Conservation (phyloP, 2,797 vertebrate species). For the Enteromius radiatus region DNA sequence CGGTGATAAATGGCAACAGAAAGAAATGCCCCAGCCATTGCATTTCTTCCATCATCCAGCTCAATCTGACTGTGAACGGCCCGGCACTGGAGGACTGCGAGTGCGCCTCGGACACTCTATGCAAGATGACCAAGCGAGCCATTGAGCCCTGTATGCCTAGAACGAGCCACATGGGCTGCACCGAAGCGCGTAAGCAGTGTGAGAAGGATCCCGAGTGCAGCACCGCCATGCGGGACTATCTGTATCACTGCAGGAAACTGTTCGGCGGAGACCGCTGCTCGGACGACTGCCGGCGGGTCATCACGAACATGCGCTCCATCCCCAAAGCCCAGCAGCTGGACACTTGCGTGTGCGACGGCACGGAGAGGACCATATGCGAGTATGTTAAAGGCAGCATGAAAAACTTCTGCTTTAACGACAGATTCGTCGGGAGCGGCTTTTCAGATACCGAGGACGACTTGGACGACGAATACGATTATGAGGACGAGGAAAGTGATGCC, state of each 20-base stretch:
- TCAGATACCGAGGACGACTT: slow-evolving; percentile 70
- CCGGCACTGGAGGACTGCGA: slow-evolving; percentile 92
- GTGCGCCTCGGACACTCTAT: slow-evolving; percentile 84
- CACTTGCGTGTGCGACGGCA: slow-evolving; percentile 92
- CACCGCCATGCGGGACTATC: slow-evolving; percentile 84
- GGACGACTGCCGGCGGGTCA: slow-evolving; percentile 86
- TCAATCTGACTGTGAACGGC: slow-evolving; percentile 88
- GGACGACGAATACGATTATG: slow-evolving; percentile 73
- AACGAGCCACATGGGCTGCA: slow-evolving; percentile 89
- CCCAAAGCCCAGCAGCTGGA: slow-evolving; percentile 92
- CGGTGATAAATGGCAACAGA: slow-evolving; percentile 78
- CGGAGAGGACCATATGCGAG: slow-evolving; percentile 93
- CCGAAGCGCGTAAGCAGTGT: slow-evolving; percentile 89
- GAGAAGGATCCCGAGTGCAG: slow-evolving; percentile 87
- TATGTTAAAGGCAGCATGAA: slow-evolving; percentile 93
- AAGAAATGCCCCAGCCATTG: slow-evolving; percentile 92
- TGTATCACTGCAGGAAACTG: slow-evolving; percentile 90
- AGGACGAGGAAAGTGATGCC: slow-evolving; percentile 56
- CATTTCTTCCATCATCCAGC: slow-evolving; percentile 93
- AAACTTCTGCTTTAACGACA: slow-evolving; percentile 87
- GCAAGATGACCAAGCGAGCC: slow-evolving; percentile 85
- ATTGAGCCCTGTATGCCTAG: slow-evolving; percentile 94
- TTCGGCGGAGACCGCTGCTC: slow-evolving; percentile 92
- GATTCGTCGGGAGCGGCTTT: slow-evolving; percentile 75
- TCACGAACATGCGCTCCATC: slow-evolving; percentile 89